phyloP scores from a whole-genome alignment of 1,140 invertebrate species.

The Panulirus ornatus region DNA sequence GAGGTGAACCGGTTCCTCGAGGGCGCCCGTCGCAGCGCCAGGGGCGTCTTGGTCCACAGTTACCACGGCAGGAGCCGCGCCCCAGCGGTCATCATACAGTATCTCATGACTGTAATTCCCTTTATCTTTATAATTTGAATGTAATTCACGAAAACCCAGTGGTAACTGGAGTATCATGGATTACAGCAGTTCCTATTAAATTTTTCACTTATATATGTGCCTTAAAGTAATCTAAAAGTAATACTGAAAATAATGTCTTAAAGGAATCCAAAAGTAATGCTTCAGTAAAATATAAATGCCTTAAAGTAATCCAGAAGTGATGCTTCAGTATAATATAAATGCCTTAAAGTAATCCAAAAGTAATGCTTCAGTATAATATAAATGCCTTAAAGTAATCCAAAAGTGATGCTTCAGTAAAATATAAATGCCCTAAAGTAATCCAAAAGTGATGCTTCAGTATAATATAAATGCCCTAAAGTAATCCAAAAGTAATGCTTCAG shows the following conservation, averaged over 20 bases:
- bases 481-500: too few species aligned
- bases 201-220: not conserved
- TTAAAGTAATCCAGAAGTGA: too few species aligned
- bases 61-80: constrained; percentile 37
- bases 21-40: not conserved
- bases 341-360: too few species aligned
- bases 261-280: too few species aligned
- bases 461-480: too few species aligned
- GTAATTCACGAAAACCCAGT: not conserved
- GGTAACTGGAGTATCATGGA: not conserved
- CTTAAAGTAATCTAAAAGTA: not conserved
- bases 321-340: too few species aligned
- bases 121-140: not conserved
- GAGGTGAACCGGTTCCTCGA: constrained; percentile 48
- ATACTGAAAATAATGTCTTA: not conserved
- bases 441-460: too few species aligned
- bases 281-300: too few species aligned
- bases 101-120: constrained; percentile 34
- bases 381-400: too few species aligned
- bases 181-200: not conserved
- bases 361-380: too few species aligned
- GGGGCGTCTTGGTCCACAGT: constrained; percentile 39
- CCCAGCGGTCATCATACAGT: constrained; percentile 25
- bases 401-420: too few species aligned
- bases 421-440: too few species aligned